Percentiles rank a stretch among this genome's conserved stretches.
phyloP scores from a whole-genome alignment of 2,888 invertebrate species.

The Callyntrura guangdongensis region DNA sequence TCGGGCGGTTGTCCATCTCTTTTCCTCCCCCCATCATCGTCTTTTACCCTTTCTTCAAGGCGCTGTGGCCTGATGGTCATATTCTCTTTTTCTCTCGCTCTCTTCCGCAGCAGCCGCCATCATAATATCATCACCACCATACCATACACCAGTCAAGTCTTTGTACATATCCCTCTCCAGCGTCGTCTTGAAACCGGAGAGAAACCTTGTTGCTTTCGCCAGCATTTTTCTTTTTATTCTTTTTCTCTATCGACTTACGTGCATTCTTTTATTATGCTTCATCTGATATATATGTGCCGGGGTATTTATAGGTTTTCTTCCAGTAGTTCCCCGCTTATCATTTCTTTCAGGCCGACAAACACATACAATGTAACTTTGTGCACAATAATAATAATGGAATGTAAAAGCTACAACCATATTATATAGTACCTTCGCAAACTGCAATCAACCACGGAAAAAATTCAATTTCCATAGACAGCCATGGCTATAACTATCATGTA shows the following conservation, averaged over 20 bases:
- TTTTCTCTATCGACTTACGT: slow-evolving; percentile 50
- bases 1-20: slow-evolving; percentile 76
- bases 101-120: slow-evolving; percentile 26
- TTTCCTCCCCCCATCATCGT: slow-evolving; percentile 10
- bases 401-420: neutral
- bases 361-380: too few relatives aligned
- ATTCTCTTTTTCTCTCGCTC: neutral
- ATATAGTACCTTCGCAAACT: neutral
- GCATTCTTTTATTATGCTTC: slow-evolving; percentile 27
- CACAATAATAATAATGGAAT: too few relatives aligned
- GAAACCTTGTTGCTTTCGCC: slow-evolving; percentile 71
- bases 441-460: slow-evolving; percentile 38
- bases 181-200: slow-evolving; percentile 54
- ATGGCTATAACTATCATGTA: neutral
- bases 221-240: slow-evolving; percentile 56
- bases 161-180: neutral
- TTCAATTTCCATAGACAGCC: slow-evolving; percentile 68
- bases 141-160: neutral
- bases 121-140: neutral
- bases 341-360: too few relatives aligned
- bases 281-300: neutral
- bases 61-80: neutral
- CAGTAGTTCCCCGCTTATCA: too few relatives aligned
- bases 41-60: slow-evolving; percentile 15
- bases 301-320: neutral